Evolutionary conservation across 2,797 vertebrate genomes (phyloP).

Genomic region (Myotis planiceps): DNA sequence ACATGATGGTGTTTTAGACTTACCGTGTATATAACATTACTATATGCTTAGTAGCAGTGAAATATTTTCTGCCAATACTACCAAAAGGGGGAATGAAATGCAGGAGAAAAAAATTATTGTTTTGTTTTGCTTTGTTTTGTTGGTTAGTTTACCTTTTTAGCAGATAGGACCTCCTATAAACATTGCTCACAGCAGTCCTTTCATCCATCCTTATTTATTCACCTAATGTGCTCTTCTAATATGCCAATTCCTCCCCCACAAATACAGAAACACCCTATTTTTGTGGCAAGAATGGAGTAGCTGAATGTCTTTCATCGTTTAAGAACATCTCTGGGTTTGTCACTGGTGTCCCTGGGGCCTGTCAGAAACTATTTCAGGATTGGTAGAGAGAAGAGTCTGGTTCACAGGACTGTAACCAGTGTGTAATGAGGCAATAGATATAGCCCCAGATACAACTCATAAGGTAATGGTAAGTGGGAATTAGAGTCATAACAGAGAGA

Average conservation of each 20-base stretch:
- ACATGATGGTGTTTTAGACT: background rate
- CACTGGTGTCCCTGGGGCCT: background rate
- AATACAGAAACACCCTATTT: background rate
- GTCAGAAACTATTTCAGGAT: background rate
- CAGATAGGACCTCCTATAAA: background rate
- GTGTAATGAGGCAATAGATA: background rate
- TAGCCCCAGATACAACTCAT: background rate
- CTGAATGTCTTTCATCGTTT: background rate
- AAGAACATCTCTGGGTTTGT: background rate
- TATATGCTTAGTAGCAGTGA: background rate
- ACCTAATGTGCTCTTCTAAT: background rate
- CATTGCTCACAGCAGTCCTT: background rate
- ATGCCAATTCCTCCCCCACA: background rate
- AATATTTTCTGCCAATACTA: background rate
- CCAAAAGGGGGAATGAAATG: background rate
- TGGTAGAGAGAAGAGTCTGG: background rate
- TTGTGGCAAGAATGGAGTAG: background rate
- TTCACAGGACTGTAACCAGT: background rate
- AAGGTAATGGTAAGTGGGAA: background rate
- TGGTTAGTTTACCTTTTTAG: background rate
- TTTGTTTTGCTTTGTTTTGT: background rate
- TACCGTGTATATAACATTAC: background rate
- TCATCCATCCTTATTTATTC: background rate
- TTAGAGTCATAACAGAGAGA: background rate
- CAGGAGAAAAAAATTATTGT: background rate